Base-by-base conservation (phyloP, 2,113 vertebrate species). In the Eolophus roseicapilla region DNA sequence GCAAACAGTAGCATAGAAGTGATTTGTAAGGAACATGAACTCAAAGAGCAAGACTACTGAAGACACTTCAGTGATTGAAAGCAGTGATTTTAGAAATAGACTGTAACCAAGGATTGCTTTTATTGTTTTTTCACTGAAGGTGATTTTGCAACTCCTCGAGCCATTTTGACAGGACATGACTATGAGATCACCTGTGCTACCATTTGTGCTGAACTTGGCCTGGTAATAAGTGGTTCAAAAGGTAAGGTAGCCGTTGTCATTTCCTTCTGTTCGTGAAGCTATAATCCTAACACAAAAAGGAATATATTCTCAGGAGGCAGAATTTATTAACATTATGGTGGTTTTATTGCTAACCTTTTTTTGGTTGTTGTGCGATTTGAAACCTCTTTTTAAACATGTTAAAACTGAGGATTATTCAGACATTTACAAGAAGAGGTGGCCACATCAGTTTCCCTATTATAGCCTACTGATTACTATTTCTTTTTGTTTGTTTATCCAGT, bases 201-300 rank as follows among this genome's bases (percentile, higher is more conserved):
- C 12, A 98, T 99, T 92, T 99, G 99, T 62, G 99, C 99, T 1
- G 99, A 99, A 96, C 98, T 99, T 57, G 99, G 99, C 64, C 96
- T 99, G 35, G 99, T 99, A 91, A 98, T 99, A 96, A 99, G 99
- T 29, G 99, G 99, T 94, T 99, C 99, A 77, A 99, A 98, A 98
- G 99, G 99, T 99, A 97, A 98, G 44, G 33, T 19, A 81, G 33
- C 43, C 87, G 20, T 46, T 68, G 28, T 37, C 3, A 33, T 92
- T 88, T 79, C 16, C 41, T 73, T 78, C 60, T 82, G 43, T 81
- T 90, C 21, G 2, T 52, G 67, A 60, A 78, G 20, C 65, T 68
- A 25, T 92, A 69, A 46, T 60, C 37, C 57, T 85, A 57, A 73
- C 76, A 43, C 41, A 50, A 69, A 70, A 44, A 82, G n/a, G 23